Conservation (phyloP, 2,797 vertebrate genomes). For the Mus spretus region DNA sequence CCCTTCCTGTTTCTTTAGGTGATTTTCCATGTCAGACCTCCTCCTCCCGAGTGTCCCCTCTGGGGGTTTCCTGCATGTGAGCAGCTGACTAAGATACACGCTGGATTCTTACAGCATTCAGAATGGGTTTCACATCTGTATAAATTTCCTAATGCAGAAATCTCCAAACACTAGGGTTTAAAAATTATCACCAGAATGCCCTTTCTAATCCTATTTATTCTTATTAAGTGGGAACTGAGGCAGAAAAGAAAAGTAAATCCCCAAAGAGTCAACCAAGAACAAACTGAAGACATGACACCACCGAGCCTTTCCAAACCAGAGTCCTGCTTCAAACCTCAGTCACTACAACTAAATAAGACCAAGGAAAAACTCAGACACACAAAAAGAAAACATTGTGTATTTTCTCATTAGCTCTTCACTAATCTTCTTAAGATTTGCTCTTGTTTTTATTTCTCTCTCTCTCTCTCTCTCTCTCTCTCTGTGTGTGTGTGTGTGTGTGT, state of each 20-base stretch:
- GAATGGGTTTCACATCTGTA: slow-evolving; percentile 55
- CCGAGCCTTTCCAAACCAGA: background rate
- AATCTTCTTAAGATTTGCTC: background rate
- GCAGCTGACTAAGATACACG: background rate
- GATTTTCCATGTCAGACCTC: background rate
- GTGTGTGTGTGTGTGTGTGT: background rate
- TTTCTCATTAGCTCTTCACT: background rate
- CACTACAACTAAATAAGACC: background rate
- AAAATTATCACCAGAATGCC: slow-evolving; percentile 2
- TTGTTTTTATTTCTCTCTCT: background rate
- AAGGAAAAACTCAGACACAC: background rate
- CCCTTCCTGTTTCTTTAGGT: slow-evolving; percentile 42
- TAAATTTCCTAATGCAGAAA: background rate
- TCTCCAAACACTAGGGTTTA: slow-evolving; percentile 25
- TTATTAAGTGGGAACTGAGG: background rate
- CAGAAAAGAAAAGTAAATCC: slow-evolving; percentile 60
- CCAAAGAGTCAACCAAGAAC: slow-evolving; percentile 37
- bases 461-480: no score
- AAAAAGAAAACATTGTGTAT: background rate
- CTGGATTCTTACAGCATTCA: background rate
- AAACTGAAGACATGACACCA: slow-evolving; percentile 4
- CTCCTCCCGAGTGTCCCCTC: background rate
- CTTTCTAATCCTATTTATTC: slow-evolving; percentile 23
- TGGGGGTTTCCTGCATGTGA: background rate
- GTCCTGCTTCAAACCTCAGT: background rate